Evolutionary conservation across 2,888 invertebrate genomes (phyloP), one percentile per base, ranked within the genome.

Genomic region (Nephrocerus scutellatus): DNA sequence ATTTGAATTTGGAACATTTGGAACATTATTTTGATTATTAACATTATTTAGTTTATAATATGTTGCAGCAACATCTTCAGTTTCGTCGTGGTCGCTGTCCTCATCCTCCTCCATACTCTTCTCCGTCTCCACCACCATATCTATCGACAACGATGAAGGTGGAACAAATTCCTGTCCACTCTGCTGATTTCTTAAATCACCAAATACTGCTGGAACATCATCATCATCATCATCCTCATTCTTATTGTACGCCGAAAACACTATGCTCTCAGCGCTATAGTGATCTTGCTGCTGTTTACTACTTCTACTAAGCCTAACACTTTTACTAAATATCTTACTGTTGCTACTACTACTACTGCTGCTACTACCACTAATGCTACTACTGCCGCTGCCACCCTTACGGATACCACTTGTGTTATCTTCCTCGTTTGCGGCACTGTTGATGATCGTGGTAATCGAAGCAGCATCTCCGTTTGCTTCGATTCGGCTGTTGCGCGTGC

Each of bases 1-100:
- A 64, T 63, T 60, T 55, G 50, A 40, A 60, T 65, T 66, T 63
- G 66, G 63, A 64, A 66, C 63, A 62, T 60, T 58, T 57, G 55
- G 60, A 55, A 55, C 54, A 50, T 44, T 31, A 31, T 20, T 21
- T 8, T 19, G 4, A 13, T 29, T 29, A 29, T 29, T 29, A 29
- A 8, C 21, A 20, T 20, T 20, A 12, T 12, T 30, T 2, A 29
- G 24, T 20, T 25, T 20, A 13, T 14, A n/a, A n/a, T n/a, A n/a
- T n/a, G n/a, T n/a, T n/a, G n/a, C 32, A 15, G 14, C 30, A 20
- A 9, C 29, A 23, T 21, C 28, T 13, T 9, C 29, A 23, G 25
- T 13, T 25, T 49, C 41, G 41, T 36, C 23, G 47, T 43, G 36
- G 32, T 53, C 44, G 21, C 42, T 41, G 38, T 41, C 38, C 5